These are phyloP conservation scores for Acanthopagrus latus DNA, from an alignment of 2,797 vertebrate species.

Conservation along the genomic window DNA sequence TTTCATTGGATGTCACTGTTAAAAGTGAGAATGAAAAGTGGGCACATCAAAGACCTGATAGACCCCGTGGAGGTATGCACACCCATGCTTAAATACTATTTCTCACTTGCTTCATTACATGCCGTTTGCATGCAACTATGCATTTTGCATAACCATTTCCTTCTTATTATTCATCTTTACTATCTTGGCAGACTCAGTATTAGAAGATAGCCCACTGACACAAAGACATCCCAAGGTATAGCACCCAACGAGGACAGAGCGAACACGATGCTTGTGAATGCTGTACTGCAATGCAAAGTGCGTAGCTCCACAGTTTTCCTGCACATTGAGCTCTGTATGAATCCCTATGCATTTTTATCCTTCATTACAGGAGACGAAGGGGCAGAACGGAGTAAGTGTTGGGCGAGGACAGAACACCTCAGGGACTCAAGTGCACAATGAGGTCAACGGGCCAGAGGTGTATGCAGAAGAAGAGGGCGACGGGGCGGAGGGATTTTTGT, in stretches of 20 bases:
- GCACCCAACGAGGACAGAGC: slow-evolving; percentile 45
- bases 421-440: slow-evolving; percentile 83
- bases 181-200: slow-evolving; percentile 73
- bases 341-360: slow-evolving; percentile 38
- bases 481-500: slow-evolving; percentile 91
- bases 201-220: slow-evolving; percentile 73
- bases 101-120: slow-evolving; percentile 43
- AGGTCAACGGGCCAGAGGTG: slow-evolving; percentile 87
- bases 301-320: slow-evolving; percentile 22
- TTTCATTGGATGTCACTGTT: slow-evolving; percentile 51
- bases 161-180: slow-evolving; percentile 58
- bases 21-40: slow-evolving; percentile 77
- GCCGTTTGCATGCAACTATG: slow-evolving; percentile 40
- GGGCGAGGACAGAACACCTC: slow-evolving; percentile 87
- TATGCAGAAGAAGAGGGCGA: slow-evolving; percentile 92
- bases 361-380: slow-evolving; percentile 85
- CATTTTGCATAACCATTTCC: slow-evolving; percentile 55
- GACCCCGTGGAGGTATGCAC: slow-evolving; percentile 69
- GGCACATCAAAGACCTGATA: slow-evolving; percentile 64
- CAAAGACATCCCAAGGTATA: slow-evolving; percentile 80
- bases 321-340: slow-evolving; percentile 10
- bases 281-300: slow-evolving; percentile 33
- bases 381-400: slow-evolving; percentile 86
- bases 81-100: slow-evolving; percentile 5
- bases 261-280: slow-evolving; percentile 41